These are phyloP conservation scores for Heliornis fulica DNA, from an alignment of 2,113 vertebrate species.

Conservation along the genomic window DNA sequence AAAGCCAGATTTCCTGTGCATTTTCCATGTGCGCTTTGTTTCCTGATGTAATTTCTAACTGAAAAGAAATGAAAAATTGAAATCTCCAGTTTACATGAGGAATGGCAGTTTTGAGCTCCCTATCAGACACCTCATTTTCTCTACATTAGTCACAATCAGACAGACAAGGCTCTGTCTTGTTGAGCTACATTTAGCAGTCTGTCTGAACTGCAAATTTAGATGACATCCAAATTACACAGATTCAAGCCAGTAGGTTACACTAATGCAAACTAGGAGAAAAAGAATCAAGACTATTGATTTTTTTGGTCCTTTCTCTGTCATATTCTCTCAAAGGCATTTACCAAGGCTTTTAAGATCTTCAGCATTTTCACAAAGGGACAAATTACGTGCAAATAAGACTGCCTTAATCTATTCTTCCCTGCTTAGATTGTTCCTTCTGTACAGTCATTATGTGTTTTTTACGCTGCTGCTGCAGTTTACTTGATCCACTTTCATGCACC, in stretches of 20 bases:
- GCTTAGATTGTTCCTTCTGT: constrained; percentile 45
- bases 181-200: constrained; percentile 26
- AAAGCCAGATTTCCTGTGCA: constrained; percentile 50
- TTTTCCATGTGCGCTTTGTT: constrained; percentile 59
- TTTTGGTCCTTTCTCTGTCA: constrained; percentile 3
- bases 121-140: constrained; percentile 65
- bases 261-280: constrained; percentile 41
- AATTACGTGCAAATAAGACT: constrained; percentile 47
- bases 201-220: constrained; percentile 47
- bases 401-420: constrained; percentile 2
- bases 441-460: constrained; percentile 48
- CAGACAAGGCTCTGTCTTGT: constrained; percentile 53
- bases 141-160: constrained; percentile 54
- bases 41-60: constrained; percentile 57
- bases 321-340: constrained; percentile 58
- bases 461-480: constrained; percentile 4
- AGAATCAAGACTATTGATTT: constrained; percentile 44
- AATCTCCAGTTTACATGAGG: constrained; percentile 57
- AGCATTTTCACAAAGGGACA: constrained; percentile 44
- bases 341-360: constrained; percentile 55
- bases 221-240: constrained; percentile 57
- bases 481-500: constrained; percentile 53
- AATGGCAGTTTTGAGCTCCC: constrained; percentile 40
- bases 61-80: constrained; percentile 60
- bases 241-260: constrained; percentile 5